phyloP scores from a whole-genome alignment of 2,113 vertebrate genomes.

The Corythornis vintsioides region DNA sequence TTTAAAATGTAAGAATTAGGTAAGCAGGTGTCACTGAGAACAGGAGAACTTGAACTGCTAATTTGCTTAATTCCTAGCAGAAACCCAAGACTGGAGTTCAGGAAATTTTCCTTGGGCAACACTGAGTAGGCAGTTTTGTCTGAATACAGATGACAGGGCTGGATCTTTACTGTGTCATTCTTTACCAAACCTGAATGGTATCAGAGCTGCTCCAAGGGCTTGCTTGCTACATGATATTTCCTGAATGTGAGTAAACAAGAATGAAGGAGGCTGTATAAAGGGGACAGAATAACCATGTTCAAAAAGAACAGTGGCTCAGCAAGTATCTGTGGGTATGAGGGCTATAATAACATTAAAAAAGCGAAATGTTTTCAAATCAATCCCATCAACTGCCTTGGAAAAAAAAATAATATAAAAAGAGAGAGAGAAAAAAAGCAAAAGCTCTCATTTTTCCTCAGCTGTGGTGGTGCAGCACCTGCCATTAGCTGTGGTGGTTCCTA shows the following conservation, averaged over 20 bases:
- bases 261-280: not conserved
- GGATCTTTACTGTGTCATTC: not conserved
- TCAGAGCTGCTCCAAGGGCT: not conserved
- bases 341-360: constrained; percentile 13
- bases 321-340: constrained; percentile 11
- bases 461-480: constrained; percentile 82
- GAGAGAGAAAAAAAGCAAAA: not conserved
- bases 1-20: not conserved
- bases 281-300: not conserved
- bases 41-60: not conserved
- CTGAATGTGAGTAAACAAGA: not conserved
- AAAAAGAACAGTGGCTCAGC: not conserved
- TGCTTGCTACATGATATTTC: not conserved
- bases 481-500: constrained; percentile 85
- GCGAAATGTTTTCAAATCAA: constrained; percentile 26
- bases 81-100: not conserved
- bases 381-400: not conserved
- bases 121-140: not conserved
- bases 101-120: not conserved
- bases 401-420: not conserved
- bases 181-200: not conserved
- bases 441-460: constrained; percentile 51
- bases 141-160: not conserved
- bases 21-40: not conserved
- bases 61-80: not conserved